Conservation (phyloP, 2,113 vertebrate genomes). For the Alces alces region DNA sequence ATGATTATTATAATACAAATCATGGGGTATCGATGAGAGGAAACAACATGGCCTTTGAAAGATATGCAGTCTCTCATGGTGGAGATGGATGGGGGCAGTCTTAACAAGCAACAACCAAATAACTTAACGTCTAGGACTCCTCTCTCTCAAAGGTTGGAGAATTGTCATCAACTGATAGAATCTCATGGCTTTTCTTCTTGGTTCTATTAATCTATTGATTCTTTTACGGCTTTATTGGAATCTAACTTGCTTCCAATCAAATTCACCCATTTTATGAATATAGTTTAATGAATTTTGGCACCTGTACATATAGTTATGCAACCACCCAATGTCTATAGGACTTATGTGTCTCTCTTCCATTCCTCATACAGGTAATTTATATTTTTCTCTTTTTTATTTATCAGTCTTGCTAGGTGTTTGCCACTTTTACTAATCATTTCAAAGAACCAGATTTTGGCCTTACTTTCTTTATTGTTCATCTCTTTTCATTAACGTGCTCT, state of each 20-base stretch:
- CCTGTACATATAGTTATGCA: background rate
- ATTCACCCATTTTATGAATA: background rate
- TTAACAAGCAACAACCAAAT: background rate
- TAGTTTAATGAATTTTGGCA: background rate
- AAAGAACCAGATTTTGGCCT: background rate
- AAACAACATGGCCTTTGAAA: background rate
- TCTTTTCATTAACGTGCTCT: background rate
- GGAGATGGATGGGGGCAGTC: background rate
- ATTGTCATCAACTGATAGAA: background rate
- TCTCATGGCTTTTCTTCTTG: background rate
- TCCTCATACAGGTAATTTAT: background rate
- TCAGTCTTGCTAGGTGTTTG: background rate
- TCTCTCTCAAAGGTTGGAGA: background rate
- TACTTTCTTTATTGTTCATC: background rate
- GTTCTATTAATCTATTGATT: background rate
- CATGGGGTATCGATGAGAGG: background rate
- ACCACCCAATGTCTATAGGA: background rate
- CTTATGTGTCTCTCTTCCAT: background rate
- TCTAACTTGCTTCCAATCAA: background rate
- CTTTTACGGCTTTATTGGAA: background rate
- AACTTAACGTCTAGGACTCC: background rate
- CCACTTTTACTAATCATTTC: background rate
- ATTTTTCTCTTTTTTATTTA: background rate
- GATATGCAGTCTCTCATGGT: rapidly evolving
- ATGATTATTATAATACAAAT: background rate